Evolutionary conservation across 2,797 vertebrate species (phyloP), one percentile per base, ranked within the genome.

Genomic region (Semotilus atromaculatus): DNA sequence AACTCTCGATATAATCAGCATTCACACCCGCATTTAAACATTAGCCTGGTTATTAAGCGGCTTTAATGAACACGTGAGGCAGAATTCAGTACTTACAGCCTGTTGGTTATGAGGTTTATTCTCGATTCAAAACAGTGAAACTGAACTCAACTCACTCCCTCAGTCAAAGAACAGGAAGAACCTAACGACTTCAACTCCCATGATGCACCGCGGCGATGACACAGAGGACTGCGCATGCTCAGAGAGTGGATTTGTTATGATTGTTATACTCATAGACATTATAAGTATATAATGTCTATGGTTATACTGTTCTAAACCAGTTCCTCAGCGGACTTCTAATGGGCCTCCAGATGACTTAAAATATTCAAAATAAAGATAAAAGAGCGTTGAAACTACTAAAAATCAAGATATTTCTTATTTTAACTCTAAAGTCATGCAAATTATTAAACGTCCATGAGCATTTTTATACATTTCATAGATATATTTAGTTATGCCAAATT

Each of bases 81-180:
- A 9, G 11, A 29, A 51, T 34, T 64, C 38, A 29, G 6, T n/a
- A 83, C 82, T 83, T 53, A 83, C 82, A n/a, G 51, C 19, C 18
- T 40, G 73, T 18, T 64, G 26, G 9, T 31, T 67, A 38, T 29
- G 19, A 40, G 40, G 43, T 83, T 75, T 76, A 19, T 36, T 51
- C 43, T 83, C 2, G 43, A 51, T 40, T 83, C 58, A 19, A 23
- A 75, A 26, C 45, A 51, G 10, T 26, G 43, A 38, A 76, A 83
- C 82, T 55, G 3, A 66, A 3, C 81, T 40, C 23, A 29, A 75
- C 71, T 66, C 26, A 38, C 40, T 48, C 58, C 31, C 60, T 18
- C 34, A 38, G 14, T 62, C 43, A 21, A 1, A 31, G 34, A 68
- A 53, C 82, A 75, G 82, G 82, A 83, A 83, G 62, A 36, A 55